Base-by-base conservation (phyloP, 1,140 invertebrate species). In the Lamellibrachia luymesi region DNA sequence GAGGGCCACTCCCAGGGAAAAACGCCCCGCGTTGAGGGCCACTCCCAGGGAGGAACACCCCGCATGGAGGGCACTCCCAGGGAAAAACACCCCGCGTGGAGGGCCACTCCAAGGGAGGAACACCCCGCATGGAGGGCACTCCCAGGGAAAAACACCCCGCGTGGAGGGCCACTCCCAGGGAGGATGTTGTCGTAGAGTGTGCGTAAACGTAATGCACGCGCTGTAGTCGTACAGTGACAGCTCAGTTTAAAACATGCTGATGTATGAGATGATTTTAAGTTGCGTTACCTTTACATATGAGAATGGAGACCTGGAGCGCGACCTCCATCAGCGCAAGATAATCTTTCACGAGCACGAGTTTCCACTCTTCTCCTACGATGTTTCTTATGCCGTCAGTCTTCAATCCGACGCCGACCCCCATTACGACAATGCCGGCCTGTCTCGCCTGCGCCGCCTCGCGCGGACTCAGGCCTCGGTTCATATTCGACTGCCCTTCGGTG, bases 381-480 rank as follows among this genome's bases (percentile, higher is more conserved):
- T 80, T 80, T 22, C 64, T 80, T 80, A 80, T 80, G 2, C 64
- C 64, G 90, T 91, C 90, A 4, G 49, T 91, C 50, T 50, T 13
- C 92, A 6, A 50, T 10, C 49, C 27, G 8, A 92, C 92, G 50
- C 92, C 92, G 8, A 92, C 51, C 4, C 49, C 92, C 49, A 92
- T 8, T 13, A 51, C 27, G 49, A 17, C 17, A 27, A 64, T 64
- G 2, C 50, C 50, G 27, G 51, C 92, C 50, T 52, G 49, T 13
- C 52, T 51, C 2, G 92, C 49, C 92, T 8, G 2, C 49, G 92
- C 92, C 50, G 92, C 92, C 92, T 92, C 92, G 92, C 50, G 6
- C 92, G 92, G 49, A 8, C 50, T 64, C 92, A 92, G 92, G 52
- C 92, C 92, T 38, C 92, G 92, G 51, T 92, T 92, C 49, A 92